A percentile compares a stretch with the other conserved stretches of the same genome.
Evolutionary conservation across 2,113 vertebrate genomes (phyloP).

Genomic region (Canis aureus): DNA sequence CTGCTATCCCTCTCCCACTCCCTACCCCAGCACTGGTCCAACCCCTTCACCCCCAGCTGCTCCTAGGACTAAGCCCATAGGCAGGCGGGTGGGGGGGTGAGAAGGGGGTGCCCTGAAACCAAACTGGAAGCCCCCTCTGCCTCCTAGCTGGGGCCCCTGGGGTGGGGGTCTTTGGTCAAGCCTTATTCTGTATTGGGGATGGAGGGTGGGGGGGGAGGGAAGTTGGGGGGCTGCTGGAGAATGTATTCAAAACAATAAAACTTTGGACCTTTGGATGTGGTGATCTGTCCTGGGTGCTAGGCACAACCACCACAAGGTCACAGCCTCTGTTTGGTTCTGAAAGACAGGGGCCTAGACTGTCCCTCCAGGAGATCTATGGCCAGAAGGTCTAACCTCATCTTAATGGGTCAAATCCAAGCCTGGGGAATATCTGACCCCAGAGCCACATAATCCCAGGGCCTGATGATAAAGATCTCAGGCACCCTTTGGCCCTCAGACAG

Average conservation of each 20-base stretch:
- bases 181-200: slow-evolving; percentile 79
- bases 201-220: slow-evolving; percentile 57
- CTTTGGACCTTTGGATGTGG: slow-evolving; percentile 75
- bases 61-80: slow-evolving; percentile 74
- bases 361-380: background rate
- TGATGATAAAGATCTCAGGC: background rate
- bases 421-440: background rate
- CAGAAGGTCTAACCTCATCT: background rate
- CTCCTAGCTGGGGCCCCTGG: slow-evolving; percentile 66
- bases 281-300: slow-evolving; percentile 53
- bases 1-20: slow-evolving; percentile 66
- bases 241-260: slow-evolving; percentile 84
- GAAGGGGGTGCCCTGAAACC: slow-evolving; percentile 67
- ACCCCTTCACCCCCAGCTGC: slow-evolving; percentile 67
- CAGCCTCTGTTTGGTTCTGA: background rate
- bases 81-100: slow-evolving; percentile 41
- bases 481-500: background rate
- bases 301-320: background rate
- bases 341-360: background rate
- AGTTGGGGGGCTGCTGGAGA: slow-evolving; percentile 69
- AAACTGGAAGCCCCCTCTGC: slow-evolving; percentile 79
- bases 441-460: background rate
- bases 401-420: background rate
- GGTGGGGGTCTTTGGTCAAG: slow-evolving; percentile 74
- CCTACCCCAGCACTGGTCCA: slow-evolving; percentile 48